Conservation (phyloP, 2,113 vertebrate genomes). For the Orycteropus afer region DNA sequence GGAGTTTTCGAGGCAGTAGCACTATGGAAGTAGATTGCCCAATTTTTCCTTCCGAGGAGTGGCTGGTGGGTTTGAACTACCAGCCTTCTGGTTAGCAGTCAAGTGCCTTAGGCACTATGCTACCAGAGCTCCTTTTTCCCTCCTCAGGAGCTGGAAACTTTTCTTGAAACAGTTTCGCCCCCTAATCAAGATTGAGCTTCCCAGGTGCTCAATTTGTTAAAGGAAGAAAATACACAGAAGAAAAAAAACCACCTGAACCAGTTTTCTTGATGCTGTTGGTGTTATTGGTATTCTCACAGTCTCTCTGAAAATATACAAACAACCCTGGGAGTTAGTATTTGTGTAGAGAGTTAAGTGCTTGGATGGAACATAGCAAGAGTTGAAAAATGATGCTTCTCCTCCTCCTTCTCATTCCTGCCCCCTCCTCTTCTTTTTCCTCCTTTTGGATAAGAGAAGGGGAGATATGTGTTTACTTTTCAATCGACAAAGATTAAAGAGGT, state of each 20-base stretch:
- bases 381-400: background rate
- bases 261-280: background rate
- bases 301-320: background rate
- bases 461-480: background rate
- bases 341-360: background rate
- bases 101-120: too few species aligned
- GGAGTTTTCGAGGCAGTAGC: too few species aligned
- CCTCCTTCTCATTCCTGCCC: too few species aligned
- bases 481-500: background rate
- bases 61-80: too few species aligned
- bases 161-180: background rate
- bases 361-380: background rate
- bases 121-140: too few species aligned
- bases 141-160: background rate
- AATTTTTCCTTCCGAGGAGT: too few species aligned
- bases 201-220: background rate
- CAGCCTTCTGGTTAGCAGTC: too few species aligned
- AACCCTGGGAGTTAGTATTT: background rate
- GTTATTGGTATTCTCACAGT: background rate
- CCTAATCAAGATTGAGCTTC: background rate
- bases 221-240: background rate
- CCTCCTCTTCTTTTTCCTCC: too few species aligned
- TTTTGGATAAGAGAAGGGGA: background rate
- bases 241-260: background rate
- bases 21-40: too few species aligned